phyloP scores from a whole-genome alignment of 2,888 invertebrate species.

The Rhamphomyia laevipes region DNA sequence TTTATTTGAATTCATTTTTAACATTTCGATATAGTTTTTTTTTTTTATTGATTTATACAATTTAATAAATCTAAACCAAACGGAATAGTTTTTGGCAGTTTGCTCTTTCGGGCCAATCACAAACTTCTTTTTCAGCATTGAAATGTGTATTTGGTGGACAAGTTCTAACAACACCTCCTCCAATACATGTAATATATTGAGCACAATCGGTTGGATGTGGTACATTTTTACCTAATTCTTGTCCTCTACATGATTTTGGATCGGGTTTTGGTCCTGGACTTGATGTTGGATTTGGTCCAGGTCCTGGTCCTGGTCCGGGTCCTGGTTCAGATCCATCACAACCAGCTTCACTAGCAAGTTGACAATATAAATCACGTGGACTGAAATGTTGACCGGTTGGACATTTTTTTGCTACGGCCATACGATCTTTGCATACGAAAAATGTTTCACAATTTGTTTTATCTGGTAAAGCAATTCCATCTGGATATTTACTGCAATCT shows the following conservation, averaged over 20 bases:
- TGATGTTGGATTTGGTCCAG: background rate
- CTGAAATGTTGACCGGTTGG: background rate
- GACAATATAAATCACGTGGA: background rate
- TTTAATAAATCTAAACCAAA: too few relatives aligned
- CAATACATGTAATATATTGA: slow-evolving; percentile 2
- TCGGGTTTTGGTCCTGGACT: background rate
- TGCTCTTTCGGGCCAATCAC: slow-evolving; percentile 1
- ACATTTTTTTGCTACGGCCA: background rate
- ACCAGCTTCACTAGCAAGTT: background rate
- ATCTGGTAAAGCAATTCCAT: too few relatives aligned
- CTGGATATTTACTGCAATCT: too few relatives aligned
- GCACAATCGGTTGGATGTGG: background rate
- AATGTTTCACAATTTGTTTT: too few relatives aligned
- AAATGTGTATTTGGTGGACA: slow-evolving; percentile 1
- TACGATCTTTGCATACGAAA: too few relatives aligned
- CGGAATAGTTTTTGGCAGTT: background rate
- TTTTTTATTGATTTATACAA: too few relatives aligned
- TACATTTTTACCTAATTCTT: background rate
- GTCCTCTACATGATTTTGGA: background rate
- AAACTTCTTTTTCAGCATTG: background rate
- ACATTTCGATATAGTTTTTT: too few relatives aligned
- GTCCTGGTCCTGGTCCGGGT: background rate
- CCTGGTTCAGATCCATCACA: background rate
- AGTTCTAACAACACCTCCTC: background rate
- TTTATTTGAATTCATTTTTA: too few relatives aligned